Base-by-base conservation (phyloP, 2,888 invertebrate genomes). In the Melanotus villosus region DNA sequence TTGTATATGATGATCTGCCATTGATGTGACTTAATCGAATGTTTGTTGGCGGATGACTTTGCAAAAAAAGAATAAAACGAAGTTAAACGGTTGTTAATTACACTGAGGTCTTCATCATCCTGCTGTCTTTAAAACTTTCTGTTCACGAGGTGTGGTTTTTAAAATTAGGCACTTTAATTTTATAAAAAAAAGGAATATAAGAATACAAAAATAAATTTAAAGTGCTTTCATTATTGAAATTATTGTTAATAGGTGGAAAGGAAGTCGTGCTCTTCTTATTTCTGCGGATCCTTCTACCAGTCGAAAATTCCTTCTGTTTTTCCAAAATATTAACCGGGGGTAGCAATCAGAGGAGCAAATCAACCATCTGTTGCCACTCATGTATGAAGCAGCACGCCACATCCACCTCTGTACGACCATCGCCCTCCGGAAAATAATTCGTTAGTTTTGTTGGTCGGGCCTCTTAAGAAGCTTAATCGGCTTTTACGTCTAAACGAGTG, bases 1-100 rank as follows among this genome's bases (percentile, higher is more conserved):
- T 76, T 75, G 71, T 75, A 76, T 71, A 73, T 68, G 73, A 77
- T 75, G 74, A 76, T 76, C 71, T 72, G 66, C 74, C 68, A 76
- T 76, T 75, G 75, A 76, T 73, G 75, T 71, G 68, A 75, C 75
- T 76, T 77, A 78, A 78, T 78, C 77, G 76, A 75, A 68, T 76
- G 74, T 77, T 77, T 76, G 76, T 73, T 71, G 73, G 71, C 65
- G 59, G 65, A 69, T 77, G 77, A 77, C 75, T 67, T 32, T 72
- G 77, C 77, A 75, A 43, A 68, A 73, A 77, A 64, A 72, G 54
- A 75, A 77, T 75, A 73, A 76, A 75, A 74, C 66, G 60, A 69
- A 65, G 66, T 73, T 77, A 77, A 77, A 77, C 76, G 78, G 71
- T 75, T 71, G 73, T 77, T 78, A 78, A 78, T 77, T 76, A 63